Conservation (phyloP, 2,113 vertebrate genomes). For the Glaucomys volans region DNA sequence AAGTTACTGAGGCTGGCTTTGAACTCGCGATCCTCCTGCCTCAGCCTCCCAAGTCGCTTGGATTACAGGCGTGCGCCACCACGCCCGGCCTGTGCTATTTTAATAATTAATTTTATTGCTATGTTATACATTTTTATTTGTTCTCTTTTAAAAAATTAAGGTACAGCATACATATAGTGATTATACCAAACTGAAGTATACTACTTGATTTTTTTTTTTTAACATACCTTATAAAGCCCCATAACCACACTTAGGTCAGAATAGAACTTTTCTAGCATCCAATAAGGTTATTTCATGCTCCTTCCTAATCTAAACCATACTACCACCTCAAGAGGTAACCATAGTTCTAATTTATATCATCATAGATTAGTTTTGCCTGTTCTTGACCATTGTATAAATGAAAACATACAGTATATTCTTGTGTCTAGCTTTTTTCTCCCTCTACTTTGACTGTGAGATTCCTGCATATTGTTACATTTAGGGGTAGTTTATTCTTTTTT, state of each 20-base stretch:
- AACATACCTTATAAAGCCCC: neutral
- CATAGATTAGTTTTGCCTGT: neutral
- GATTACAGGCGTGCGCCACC: too few species aligned
- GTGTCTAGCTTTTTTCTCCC: neutral
- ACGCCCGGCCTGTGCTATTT: too few species aligned
- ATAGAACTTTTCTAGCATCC: conserved; percentile 8
- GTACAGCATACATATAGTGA: neutral
- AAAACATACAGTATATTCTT: neutral
- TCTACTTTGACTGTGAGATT: neutral
- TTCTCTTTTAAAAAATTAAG: conserved; percentile 24
- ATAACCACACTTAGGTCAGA: neutral
- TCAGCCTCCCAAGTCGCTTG: too few species aligned
- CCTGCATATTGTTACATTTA: neutral
- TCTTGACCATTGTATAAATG: neutral
- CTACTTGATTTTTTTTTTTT: conserved; percentile 21
- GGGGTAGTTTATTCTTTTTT: conserved; percentile 5
- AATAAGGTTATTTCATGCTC: neutral
- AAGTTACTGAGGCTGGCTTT: too few species aligned
- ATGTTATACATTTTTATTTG: conserved; percentile 16
- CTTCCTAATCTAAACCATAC: neutral
- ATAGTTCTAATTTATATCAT: neutral
- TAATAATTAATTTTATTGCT: neutral
- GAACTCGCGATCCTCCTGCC: too few species aligned
- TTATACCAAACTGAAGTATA: neutral
- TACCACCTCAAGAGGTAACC: neutral